A percentile compares a stretch with the other conserved stretches of the same genome.
Conservation (phyloP, 2,888 invertebrate species). For the Drosophila tripunctata region DNA sequence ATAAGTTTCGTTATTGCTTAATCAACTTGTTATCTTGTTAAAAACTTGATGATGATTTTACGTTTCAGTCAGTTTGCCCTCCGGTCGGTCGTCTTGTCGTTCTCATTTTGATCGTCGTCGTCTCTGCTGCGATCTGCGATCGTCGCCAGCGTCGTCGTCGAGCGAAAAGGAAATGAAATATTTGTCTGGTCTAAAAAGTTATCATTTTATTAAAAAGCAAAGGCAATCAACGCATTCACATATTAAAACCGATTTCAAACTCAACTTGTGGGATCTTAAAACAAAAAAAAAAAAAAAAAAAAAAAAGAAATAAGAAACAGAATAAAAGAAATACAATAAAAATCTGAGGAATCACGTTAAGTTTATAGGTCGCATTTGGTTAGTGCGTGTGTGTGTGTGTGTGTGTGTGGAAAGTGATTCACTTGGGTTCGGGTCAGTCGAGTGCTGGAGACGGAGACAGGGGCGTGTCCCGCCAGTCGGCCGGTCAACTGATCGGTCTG, state of each 20-base stretch:
- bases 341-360: slow-evolving; percentile 50
- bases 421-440: slow-evolving; percentile 44
- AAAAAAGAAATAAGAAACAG: background rate
- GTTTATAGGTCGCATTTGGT: slow-evolving; percentile 68
- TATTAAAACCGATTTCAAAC: slow-evolving; percentile 66
- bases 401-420: slow-evolving; percentile 48
- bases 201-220: slow-evolving; percentile 82
- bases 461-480: slow-evolving; percentile 81
- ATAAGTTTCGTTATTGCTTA: background rate
- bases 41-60: slow-evolving; percentile 71
- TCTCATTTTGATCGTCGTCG: slow-evolving; percentile 12
- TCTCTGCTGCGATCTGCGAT: background rate
- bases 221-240: slow-evolving; percentile 83
- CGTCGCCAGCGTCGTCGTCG: slow-evolving; percentile 50
- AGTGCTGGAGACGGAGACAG: slow-evolving; percentile 81
- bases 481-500: slow-evolving; percentile 61
- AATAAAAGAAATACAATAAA: background rate
- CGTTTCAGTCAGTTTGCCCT: slow-evolving; percentile 56
- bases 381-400: background rate
- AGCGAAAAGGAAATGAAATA: slow-evolving; percentile 81
- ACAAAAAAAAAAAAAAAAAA: slow-evolving; percentile 33
- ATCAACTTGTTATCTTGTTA: slow-evolving; percentile 29
- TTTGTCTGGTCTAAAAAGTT: slow-evolving; percentile 83
- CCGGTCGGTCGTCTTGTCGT: slow-evolving; percentile 17
- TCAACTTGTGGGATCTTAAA: slow-evolving; percentile 72